These are phyloP conservation scores for Takifugu ocellatus DNA, from an alignment of 2,797 vertebrate species.

Conservation along the genomic window DNA sequence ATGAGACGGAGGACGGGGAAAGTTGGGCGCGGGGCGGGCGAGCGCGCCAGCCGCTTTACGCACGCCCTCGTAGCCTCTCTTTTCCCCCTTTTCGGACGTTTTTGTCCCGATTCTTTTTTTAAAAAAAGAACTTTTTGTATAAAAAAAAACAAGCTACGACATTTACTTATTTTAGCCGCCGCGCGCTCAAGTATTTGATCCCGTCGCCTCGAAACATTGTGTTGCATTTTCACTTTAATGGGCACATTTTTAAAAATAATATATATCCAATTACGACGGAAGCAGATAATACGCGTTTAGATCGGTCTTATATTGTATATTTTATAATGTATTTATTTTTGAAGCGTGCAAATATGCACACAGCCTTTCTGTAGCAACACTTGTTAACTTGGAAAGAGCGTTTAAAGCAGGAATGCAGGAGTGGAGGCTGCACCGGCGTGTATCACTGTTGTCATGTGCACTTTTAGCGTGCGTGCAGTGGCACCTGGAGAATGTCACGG, in stretches of 20 bases:
- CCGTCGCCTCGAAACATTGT: no score
- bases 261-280: no score
- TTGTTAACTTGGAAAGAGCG: constrained; percentile 7
- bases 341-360: neutral
- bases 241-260: no score
- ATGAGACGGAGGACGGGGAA: constrained; percentile 72
- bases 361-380: constrained; percentile 10
- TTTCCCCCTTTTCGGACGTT: constrained; percentile 34
- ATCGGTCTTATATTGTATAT: no score
- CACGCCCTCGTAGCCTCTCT: constrained; percentile 24
- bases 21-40: constrained; percentile 59
- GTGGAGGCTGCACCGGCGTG: constrained; percentile 10
- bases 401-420: constrained; percentile 27
- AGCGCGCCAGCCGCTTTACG: constrained; percentile 27
- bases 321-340: no score
- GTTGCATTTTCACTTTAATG: no score
- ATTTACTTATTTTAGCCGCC: neutral
- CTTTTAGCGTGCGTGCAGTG: constrained; percentile 20
- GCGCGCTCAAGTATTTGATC: constrained; percentile 36
- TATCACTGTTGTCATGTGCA: constrained; percentile 16
- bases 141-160: constrained; percentile 14
- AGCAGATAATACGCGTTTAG: no score
- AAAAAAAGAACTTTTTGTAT: neutral
- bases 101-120: constrained; percentile 11
- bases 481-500: constrained; percentile 34